phyloP scores from a whole-genome alignment of 1,140 invertebrate genomes.

The Cyclina sinensis region DNA sequence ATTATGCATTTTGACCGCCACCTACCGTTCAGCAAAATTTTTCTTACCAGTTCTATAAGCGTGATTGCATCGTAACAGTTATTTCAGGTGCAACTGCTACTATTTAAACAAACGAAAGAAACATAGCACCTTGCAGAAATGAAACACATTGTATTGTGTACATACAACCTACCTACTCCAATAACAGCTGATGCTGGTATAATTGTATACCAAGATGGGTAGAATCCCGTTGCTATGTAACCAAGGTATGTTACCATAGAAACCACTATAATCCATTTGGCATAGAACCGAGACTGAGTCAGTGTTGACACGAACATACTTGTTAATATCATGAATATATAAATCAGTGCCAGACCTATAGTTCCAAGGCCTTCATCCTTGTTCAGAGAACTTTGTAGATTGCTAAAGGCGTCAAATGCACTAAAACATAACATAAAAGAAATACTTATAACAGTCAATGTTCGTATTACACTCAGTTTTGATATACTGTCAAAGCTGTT shows the following conservation, averaged over 20 bases:
- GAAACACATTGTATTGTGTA: too few relatives aligned
- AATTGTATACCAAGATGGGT: constrained; percentile 42
- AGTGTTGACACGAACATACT: constrained; percentile 32
- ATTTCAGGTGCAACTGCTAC: too few relatives aligned
- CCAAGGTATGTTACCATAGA: not conserved
- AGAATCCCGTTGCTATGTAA: constrained; percentile 37
- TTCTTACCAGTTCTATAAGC: too few relatives aligned
- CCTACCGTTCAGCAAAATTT: too few relatives aligned
- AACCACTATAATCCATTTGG: constrained; percentile 24
- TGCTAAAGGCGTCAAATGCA: constrained; percentile 31
- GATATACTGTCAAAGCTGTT: too few relatives aligned
- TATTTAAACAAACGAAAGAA: too few relatives aligned
- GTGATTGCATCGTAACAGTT: too few relatives aligned
- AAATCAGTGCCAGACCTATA: constrained; percentile 10
- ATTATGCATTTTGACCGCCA: too few relatives aligned
- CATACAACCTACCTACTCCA: constrained; percentile 34
- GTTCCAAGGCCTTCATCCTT: constrained; percentile 36
- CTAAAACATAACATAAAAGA: constrained; percentile 26
- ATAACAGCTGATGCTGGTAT: constrained; percentile 35
- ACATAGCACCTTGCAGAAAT: too few relatives aligned
- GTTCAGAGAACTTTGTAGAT: constrained; percentile 41
- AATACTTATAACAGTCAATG: constrained; percentile 22
- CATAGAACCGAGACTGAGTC: not conserved
- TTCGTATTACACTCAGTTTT: too few relatives aligned
- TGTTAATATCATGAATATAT: not conserved